Evolutionary conservation across 2,113 vertebrate genomes (phyloP), one percentile per base, ranked within the genome.

Genomic region (Chrysemys picta): DNA sequence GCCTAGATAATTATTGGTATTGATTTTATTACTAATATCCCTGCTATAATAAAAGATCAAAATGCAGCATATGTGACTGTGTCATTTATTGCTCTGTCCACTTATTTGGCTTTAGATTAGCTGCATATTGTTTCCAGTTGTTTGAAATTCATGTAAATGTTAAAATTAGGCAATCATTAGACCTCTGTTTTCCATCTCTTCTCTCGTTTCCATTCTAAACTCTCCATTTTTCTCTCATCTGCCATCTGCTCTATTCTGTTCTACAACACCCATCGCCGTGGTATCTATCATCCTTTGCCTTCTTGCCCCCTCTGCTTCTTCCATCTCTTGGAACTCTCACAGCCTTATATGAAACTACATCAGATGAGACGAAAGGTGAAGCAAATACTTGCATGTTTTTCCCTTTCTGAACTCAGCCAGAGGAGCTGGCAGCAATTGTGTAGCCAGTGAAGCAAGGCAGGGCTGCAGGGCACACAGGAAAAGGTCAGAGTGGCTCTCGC

Each of bases 21-120:
- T 90, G 95, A 97, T 97, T 95, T 95, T 95, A 97, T 97, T 97
- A 89, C 89, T 96, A 89, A 96, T 94, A 96, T 83, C 80, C 31
- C 54, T 83, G 85, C 85, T 1, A 3, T 89, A 93, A 86, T 21
- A 89, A 93, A 88, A 95, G 93, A 90, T 86, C 91, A 97, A 82
- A 82, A 92, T 1, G 1, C 53, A 72, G 91, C 0, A 1, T 92
- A 3, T 3, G 42, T 17, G 59, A 95, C n/a, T 79, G 56, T 84
- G 9, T 80, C 85, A 4, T 96, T 93, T 88, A n/a, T 95, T 11
- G 89, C 6, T 27, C 47, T 57, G 31, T 59, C 91, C 72, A 4
- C 49, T 45, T 72, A 3, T 82, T 88, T 91, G 92, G 81, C 83
- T 85, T 88, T 0, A 0, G 85, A 82, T 76, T 38, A 84, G 53